Evolutionary conservation across 2,888 invertebrate species (phyloP), one percentile per base, ranked within the genome.

Genomic region (Carabus problematicus): DNA sequence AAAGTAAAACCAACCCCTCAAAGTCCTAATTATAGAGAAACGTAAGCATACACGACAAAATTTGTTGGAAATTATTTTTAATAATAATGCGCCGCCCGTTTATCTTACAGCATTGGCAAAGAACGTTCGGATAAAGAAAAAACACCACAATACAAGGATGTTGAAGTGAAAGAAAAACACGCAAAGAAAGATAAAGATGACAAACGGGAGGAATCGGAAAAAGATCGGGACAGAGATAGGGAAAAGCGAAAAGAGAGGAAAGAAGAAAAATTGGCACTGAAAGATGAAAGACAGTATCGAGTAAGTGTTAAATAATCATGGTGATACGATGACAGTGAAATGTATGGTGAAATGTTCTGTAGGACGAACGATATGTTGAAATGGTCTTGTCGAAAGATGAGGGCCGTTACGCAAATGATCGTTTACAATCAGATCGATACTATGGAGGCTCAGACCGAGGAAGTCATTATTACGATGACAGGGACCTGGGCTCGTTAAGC

Each of bases 211-310:
- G 77, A 79, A 39, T 82, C 83, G 45, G 85, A 87, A 56, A 87
- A 86, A 76, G 90, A 89, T 64, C 85, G 87, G 74, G 87, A 82
- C 74, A 86, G 89, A 76, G 90, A 89, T 74, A 85, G 88, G 73
- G 84, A 84, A 42, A 83, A 85, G 80, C 82, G 80, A 72, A 84
- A 87, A 78, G 86, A 88, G 54, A 82, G 85, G 74, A 87, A 87
- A 69, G 82, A 82, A 71, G 82, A 82, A 59, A 81, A 82, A 74
- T 70, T 77, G 55, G 73, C 75, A 6, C 74, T 75, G 62, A 77
- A 79, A 73, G 79, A 82, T 72, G 81, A 82, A 64, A 77, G 80
- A 64, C 78, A 77, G 70, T 80, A 80, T 72, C 76, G 80, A 75
- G 82, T 82, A 75, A 77, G 78, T 76, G 14, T 6, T 16, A 55